Base-by-base conservation (phyloP, 2,113 vertebrate species). In the Genyomyrus donnyi region DNA sequence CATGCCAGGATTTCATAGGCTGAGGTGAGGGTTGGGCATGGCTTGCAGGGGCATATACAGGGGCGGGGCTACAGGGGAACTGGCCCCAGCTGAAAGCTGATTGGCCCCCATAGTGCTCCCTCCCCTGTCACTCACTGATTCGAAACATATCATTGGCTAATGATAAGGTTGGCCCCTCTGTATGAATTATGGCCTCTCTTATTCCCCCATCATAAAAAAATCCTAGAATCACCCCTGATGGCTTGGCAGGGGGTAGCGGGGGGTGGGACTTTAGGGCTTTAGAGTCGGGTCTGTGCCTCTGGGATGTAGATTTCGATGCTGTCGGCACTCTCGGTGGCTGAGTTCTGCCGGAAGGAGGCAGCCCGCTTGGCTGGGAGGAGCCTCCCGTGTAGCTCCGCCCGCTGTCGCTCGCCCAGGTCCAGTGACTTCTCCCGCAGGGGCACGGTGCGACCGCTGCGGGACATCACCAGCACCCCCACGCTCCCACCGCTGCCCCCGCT, bases 281-380 rank as follows among this genome's bases (percentile, higher is more conserved):
- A 99, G 95, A 99, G 98, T 95, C 98, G 97, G 94, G 98, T 99
- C 95, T 99, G 98, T 87, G 98, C 98, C 96, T 99, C 98, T 5
- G 98, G 98, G 96, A 99, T 99, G 97, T 98, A 99, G 96, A 99
- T 99, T 96, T 99, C 98, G 50, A 99, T 99, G 96, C 98, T 99
- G 96, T 99, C 98, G 4, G 98, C 98, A 11, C 98, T 99, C 95
- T 99, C 98, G 0, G 98, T 99, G 95, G 98, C 98, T 2, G 98
- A 99, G 96, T 98, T 99, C 95, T 99, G 98, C 93, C 98, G 96
- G 95, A 99, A 99, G 88, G 98, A 99, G 91, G 98, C 97, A 0
- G 97, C 97, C 24, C 98, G 95, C 92, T 99, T 99, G 94, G 98
- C 98, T 91, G 98, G 98, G 94, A 99, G 96, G 92, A 99, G 97